Evolutionary conservation across 1,140 invertebrate species (phyloP), one percentile per base, ranked within the genome.

Genomic region (Pomacea maculata): DNA sequence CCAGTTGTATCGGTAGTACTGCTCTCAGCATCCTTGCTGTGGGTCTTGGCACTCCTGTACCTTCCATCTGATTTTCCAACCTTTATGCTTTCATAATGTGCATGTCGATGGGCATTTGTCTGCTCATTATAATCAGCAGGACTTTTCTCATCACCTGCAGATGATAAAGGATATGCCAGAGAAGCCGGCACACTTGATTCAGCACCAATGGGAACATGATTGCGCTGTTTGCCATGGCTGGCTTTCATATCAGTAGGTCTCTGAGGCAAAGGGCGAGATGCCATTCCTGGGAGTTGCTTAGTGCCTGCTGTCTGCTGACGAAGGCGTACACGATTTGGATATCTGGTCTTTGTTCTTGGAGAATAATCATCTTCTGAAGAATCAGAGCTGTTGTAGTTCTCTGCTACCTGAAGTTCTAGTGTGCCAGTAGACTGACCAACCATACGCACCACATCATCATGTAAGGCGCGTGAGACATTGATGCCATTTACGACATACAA

Each of bases 371-470:
- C 95, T 85, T 96, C 95, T 0, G 96, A 96, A 78, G 95, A 96
- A 89, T 97, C 96, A 54, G 92, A 92, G 75, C 86, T 89, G 85
- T 92, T 92, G 89, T 96, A 96, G 89, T 96, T 96, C 88, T 97
- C 96, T 1, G 96, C 96, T 55, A 82, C 97, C 88, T 96, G 95
- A 81, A 97, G 93, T 81, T 94, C 93, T 11, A 97, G 93, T 29
- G 94, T 85, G 83, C 96, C 96, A 86, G 95, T 94, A 1, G 96
- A 96, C 76, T 94, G 94, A 0, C 96, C 97, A 80, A 98, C 97
- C 63, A 98, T 91, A 82, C 95, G 93, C 2, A 98, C 97, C 7
- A 98, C 97, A 79, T 97, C 96, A 87, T 98, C 97, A 88, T 99
- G 97, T 0, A 95, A 95, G 78, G 95, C 93, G 91, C 96, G 95